These are phyloP conservation scores for Andrena cerasifolii DNA, from an alignment of 1,140 invertebrate species.

Conservation along the genomic window DNA sequence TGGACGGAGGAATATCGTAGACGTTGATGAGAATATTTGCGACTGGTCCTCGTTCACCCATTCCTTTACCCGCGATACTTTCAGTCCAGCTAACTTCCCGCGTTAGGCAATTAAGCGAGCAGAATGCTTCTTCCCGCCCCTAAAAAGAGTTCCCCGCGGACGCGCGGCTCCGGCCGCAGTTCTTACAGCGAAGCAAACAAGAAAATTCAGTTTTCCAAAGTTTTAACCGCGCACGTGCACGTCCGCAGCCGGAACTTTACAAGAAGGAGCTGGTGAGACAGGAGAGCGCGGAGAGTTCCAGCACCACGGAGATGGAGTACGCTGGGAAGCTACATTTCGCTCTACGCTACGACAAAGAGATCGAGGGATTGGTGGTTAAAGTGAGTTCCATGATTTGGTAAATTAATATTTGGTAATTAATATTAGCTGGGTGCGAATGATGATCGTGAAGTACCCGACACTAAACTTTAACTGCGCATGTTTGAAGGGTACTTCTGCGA, in stretches of 20 bases:
- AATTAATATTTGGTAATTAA: background rate
- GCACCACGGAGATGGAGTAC: slow-evolving; percentile 86
- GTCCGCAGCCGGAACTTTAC: slow-evolving; percentile 89
- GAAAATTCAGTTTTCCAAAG: background rate
- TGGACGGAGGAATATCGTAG: no score
- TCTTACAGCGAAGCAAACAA: slow-evolving; percentile 2
- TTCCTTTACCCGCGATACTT: background rate
- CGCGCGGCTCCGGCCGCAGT: background rate
- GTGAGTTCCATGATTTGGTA: slow-evolving; percentile 78
- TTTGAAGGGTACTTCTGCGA: no score
- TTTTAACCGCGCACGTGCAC: background rate
- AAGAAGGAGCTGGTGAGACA: slow-evolving; percentile 89
- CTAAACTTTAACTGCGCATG: background rate
- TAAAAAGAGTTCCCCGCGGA: background rate
- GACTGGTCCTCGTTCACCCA: background rate
- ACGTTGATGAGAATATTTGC: no score
- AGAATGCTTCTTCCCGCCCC: background rate
- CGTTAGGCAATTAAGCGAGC: background rate
- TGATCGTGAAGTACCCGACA: background rate
- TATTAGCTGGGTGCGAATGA: background rate
- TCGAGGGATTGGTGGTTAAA: slow-evolving; percentile 89
- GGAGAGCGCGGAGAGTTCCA: slow-evolving; percentile 87
- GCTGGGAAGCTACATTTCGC: slow-evolving; percentile 91
- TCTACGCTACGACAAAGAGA: slow-evolving; percentile 89
- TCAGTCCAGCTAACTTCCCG: background rate